Evolutionary conservation across 2,888 invertebrate genomes (phyloP).

Genomic region (Rhorus exstirpatorius): DNA sequence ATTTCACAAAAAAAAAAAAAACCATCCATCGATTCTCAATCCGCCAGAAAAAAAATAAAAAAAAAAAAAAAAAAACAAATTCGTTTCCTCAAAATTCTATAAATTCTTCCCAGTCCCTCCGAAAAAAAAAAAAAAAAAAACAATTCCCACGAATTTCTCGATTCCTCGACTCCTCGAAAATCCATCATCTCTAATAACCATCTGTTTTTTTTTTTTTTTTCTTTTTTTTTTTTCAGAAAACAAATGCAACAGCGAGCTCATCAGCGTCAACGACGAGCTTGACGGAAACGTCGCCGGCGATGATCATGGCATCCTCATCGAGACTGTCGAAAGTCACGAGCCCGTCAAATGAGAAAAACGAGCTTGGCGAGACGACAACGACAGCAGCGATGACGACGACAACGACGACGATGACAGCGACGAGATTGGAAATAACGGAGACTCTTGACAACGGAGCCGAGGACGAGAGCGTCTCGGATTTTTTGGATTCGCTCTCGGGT

Average conservation of each 20-base stretch:
- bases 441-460: slow-evolving; percentile 67
- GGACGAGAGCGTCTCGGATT: slow-evolving; percentile 75
- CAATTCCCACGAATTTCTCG: background rate
- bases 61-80: background rate
- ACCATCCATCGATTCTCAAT: background rate
- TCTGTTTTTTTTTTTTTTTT: background rate
- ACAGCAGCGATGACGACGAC: slow-evolving; percentile 24
- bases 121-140: background rate
- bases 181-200: slow-evolving; percentile 13
- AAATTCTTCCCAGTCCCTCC: background rate
- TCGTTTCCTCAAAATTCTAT: background rate
- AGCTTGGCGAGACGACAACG: background rate
- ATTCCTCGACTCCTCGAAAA: background rate
- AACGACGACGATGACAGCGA: slow-evolving; percentile 11
- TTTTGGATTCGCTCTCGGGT: slow-evolving; percentile 74
- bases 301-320: slow-evolving; percentile 64
- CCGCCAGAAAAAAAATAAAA: slow-evolving; percentile 10
- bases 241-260: slow-evolving; percentile 19
- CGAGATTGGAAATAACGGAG: slow-evolving; percentile 24
- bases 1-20: no score
- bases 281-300: slow-evolving; percentile 11
- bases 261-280: slow-evolving; percentile 4
- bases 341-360: slow-evolving; percentile 77
- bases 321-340: slow-evolving; percentile 75
- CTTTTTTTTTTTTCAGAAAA: slow-evolving; percentile 52